Conservation (phyloP, 1,140 invertebrate species). For the Zaprionus vittiger region DNA sequence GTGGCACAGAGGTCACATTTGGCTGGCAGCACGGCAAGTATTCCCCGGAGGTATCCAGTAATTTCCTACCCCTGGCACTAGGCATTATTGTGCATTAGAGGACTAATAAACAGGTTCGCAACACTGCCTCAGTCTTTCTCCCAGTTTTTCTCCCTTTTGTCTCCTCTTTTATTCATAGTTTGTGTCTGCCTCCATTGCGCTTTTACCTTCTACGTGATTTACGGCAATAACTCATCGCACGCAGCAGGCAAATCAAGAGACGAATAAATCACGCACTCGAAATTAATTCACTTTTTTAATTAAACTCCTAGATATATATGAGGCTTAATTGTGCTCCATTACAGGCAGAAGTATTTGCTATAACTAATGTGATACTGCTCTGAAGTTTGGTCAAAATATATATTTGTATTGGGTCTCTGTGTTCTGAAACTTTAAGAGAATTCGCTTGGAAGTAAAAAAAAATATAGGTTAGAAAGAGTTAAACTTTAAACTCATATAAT, state of each 20-base stretch:
- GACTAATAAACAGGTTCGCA: conserved; percentile 82
- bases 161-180: conserved; percentile 64
- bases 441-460: neutral
- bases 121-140: conserved; percentile 16
- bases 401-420: neutral
- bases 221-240: conserved; percentile 75
- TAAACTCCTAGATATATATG: conserved; percentile 43
- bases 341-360: conserved; percentile 6
- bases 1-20: conserved; percentile 77
- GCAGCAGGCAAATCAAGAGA: conserved; percentile 70
- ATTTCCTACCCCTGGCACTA: conserved; percentile 81
- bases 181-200: conserved; percentile 53
- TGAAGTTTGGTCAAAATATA: neutral
- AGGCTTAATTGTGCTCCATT: conserved; percentile 3
- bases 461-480: neutral
- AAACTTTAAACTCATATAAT: neutral
- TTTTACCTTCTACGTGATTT: conserved; percentile 80
- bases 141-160: neutral
- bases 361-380: neutral
- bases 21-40: conserved; percentile 73
- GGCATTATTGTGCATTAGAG: conserved; percentile 83
- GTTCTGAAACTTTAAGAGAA: neutral
- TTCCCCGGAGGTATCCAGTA: conserved; percentile 71
- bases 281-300: conserved; percentile 79
- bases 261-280: conserved; percentile 77